phyloP scores from a whole-genome alignment of 2,113 vertebrate species.

The Eolophus roseicapilla region DNA sequence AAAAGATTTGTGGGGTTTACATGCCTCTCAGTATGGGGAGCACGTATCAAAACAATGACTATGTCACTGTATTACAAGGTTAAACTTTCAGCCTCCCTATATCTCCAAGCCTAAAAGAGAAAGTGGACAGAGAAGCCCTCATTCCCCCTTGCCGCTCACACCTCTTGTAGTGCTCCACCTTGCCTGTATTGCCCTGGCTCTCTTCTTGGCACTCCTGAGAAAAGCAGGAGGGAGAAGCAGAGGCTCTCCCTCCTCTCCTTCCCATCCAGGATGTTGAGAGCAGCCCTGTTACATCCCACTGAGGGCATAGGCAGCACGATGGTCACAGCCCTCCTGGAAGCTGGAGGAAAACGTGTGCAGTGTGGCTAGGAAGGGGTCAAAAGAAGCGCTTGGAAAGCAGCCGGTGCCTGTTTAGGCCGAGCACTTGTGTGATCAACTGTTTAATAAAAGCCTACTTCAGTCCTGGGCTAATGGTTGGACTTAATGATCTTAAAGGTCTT shows the following conservation, averaged over 20 bases:
- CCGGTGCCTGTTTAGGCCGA: background rate
- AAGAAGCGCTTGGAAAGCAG: background rate
- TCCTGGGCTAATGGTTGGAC: background rate
- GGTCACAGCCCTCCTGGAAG: background rate
- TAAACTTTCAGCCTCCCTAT: background rate
- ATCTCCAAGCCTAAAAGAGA: background rate
- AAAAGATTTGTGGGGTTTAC: background rate
- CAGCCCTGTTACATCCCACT: background rate
- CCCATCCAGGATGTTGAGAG: fast-evolving
- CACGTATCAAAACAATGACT: background rate
- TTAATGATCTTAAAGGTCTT: background rate
- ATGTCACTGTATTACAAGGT: background rate
- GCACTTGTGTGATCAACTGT: background rate
- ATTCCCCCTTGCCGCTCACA: no score
- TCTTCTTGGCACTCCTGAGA: fast-evolving
- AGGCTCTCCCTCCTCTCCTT: background rate
- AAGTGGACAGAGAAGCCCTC: background rate
- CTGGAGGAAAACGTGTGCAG: background rate
- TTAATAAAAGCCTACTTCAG: background rate
- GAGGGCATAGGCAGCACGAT: background rate
- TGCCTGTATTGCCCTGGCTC: background rate
- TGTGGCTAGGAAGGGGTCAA: background rate
- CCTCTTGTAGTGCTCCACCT: background rate
- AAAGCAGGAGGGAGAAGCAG: background rate
- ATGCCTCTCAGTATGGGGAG: background rate